Evolutionary conservation across 2,113 vertebrate species (phyloP).

Genomic region (Serinus canaria): DNA sequence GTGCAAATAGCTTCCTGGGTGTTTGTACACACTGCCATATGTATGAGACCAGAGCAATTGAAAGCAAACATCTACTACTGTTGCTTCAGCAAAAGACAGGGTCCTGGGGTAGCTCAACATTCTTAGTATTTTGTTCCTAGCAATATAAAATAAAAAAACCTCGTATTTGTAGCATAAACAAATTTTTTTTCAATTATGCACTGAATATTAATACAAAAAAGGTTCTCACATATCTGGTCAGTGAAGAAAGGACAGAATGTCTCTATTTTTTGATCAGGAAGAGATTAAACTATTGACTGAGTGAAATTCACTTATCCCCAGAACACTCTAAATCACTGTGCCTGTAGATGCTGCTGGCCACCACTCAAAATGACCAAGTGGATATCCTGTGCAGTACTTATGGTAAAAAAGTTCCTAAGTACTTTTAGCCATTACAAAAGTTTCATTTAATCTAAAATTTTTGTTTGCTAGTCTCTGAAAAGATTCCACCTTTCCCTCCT

Average conservation of each 20-base stretch:
- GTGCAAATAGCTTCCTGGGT: not conserved
- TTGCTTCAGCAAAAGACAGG: not conserved
- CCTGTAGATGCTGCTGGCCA: not conserved
- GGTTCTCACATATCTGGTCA: not conserved
- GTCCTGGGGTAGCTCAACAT: not conserved
- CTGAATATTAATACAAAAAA: not conserved
- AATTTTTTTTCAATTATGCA: not conserved
- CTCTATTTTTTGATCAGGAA: not conserved
- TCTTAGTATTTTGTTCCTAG: not conserved
- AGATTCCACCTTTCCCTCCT: not conserved
- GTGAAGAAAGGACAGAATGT: not conserved
- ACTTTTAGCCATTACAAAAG: not conserved
- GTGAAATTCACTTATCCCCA: not conserved
- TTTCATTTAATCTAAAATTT: not conserved
- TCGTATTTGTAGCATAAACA: not conserved
- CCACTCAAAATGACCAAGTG: rapidly evolving
- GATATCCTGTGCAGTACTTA: not conserved
- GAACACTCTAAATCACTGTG: not conserved
- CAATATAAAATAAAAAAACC: not conserved
- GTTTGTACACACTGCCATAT: not conserved
- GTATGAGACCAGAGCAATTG: not conserved
- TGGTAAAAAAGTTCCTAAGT: not conserved
- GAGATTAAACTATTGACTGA: not conserved
- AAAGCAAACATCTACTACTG: not conserved
- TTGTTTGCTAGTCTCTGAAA: not conserved